A percentile compares a stretch with the other conserved stretches of the same genome.
Evolutionary conservation across 2,797 vertebrate species (phyloP).

Genomic region (Tangara arthus): DNA sequence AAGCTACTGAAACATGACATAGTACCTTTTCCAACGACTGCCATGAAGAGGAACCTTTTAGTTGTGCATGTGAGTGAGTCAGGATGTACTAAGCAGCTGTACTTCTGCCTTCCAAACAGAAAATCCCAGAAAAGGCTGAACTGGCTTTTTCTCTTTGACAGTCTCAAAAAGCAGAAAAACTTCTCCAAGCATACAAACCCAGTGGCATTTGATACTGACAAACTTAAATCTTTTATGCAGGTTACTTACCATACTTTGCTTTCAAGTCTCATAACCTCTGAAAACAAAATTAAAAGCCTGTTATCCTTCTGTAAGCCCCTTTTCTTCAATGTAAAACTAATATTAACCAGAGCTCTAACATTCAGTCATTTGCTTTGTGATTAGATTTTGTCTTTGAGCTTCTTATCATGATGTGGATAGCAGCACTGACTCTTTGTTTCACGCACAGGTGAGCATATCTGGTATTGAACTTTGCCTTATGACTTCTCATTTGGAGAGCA

Average conservation of each 20-base stretch:
- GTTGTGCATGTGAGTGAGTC: conserved; percentile 82
- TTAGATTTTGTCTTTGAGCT: background rate
- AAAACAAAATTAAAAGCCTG: background rate
- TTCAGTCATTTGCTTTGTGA: background rate
- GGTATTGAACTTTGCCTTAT: conserved; percentile 87
- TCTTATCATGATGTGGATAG: rapidly evolving
- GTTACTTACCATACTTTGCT: background rate
- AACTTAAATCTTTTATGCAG: background rate
- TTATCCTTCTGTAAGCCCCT: background rate
- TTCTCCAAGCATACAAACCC: background rate
- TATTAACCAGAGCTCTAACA: background rate
- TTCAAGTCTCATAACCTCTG: background rate
- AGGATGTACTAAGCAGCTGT: background rate
- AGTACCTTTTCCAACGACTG: conserved; percentile 83
- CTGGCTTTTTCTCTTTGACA: background rate
- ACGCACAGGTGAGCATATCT: conserved; percentile 79
- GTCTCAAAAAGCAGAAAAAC: background rate
- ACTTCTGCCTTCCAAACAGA: background rate
- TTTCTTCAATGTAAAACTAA: background rate
- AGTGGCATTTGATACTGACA: background rate
- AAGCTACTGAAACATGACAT: conserved; percentile 86
- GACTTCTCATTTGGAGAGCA: conserved; percentile 97
- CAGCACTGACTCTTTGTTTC: background rate
- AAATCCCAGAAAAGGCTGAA: background rate
- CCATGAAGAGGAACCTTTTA: conserved; percentile 95